A percentile compares a stretch with the other conserved stretches of the same genome.
These are phyloP conservation scores for Tiphia femorata DNA, from an alignment of 2,888 invertebrate genomes.

Conservation along the genomic window DNA sequence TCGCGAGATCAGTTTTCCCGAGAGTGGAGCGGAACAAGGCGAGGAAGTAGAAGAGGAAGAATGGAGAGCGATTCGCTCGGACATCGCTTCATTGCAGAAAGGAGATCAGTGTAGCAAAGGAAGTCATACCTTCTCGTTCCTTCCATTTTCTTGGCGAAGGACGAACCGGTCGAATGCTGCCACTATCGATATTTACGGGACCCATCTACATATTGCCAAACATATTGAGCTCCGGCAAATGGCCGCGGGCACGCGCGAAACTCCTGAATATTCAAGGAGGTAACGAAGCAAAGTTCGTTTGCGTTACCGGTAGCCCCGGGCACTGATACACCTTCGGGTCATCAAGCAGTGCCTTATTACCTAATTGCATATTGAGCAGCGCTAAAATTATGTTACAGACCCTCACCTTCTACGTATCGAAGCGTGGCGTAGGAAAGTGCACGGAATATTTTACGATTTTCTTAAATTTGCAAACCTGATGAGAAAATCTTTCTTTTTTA, in stretches of 20 bases:
- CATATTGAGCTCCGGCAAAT: constrained; percentile 64
- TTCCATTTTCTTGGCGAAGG: no score
- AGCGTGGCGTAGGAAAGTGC: no score
- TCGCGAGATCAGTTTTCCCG: constrained; percentile 1
- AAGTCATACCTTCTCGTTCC: no score
- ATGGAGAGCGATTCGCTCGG: constrained; percentile 7
- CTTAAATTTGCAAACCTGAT: neutral
- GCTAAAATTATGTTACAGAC: constrained; percentile 35
- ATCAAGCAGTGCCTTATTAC: constrained; percentile 55
- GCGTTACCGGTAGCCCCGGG: constrained; percentile 43
- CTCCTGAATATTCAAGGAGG: constrained; percentile 67
- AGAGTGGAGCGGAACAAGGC: neutral
- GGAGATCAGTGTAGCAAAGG: no score
- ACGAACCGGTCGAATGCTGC: constrained; percentile 28
- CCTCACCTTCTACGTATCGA: constrained; percentile 2
- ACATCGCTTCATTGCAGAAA: neutral
- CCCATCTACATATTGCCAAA: constrained; percentile 63
- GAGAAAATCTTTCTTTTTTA: neutral
- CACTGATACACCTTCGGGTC: constrained; percentile 54
- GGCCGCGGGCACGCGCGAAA: constrained; percentile 62
- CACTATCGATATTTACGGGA: constrained; percentile 55
- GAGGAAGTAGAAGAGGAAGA: no score
- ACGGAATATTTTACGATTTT: constrained; percentile 2
- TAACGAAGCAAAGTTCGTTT: constrained; percentile 66
- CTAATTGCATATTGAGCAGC: constrained; percentile 47